Conservation (phyloP, 2,888 invertebrate genomes). For the Arrhopalites spinosus region DNA sequence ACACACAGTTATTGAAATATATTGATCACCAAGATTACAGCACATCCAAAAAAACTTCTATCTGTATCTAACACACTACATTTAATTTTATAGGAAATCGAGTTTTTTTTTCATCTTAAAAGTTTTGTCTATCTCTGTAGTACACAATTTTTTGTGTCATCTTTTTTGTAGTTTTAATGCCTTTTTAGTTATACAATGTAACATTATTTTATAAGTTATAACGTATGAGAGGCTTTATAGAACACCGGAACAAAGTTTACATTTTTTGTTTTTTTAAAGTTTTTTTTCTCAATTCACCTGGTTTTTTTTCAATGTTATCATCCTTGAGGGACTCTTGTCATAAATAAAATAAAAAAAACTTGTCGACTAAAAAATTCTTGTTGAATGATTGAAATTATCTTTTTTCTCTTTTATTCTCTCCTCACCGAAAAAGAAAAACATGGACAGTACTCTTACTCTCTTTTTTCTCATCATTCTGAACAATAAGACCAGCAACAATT, state of each 20-base stretch:
- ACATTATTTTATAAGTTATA: too few species aligned
- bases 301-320: background rate
- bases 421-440: background rate
- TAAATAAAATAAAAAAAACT: background rate
- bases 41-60: background rate
- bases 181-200: too few species aligned
- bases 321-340: background rate
- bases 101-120: too few species aligned
- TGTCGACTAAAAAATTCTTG: background rate
- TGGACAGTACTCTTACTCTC: background rate
- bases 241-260: slow-evolving; percentile 19
- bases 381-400: slow-evolving; percentile 1
- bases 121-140: background rate
- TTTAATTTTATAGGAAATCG: too few species aligned
- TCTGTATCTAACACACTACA: background rate
- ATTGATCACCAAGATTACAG: slow-evolving; percentile 23
- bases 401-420: slow-evolving; percentile 1
- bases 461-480: too few species aligned
- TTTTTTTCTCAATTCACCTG: slow-evolving; percentile 21
- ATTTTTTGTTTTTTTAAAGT: slow-evolving; percentile 10
- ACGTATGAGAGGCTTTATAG: background rate
- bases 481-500: too few species aligned
- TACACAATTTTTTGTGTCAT: background rate
- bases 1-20: background rate
- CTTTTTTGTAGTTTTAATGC: too few species aligned